A percentile compares a stretch with the other conserved stretches of the same genome.
phyloP scores from a whole-genome alignment of 2,797 vertebrate species.

The Pangasius macronema region DNA sequence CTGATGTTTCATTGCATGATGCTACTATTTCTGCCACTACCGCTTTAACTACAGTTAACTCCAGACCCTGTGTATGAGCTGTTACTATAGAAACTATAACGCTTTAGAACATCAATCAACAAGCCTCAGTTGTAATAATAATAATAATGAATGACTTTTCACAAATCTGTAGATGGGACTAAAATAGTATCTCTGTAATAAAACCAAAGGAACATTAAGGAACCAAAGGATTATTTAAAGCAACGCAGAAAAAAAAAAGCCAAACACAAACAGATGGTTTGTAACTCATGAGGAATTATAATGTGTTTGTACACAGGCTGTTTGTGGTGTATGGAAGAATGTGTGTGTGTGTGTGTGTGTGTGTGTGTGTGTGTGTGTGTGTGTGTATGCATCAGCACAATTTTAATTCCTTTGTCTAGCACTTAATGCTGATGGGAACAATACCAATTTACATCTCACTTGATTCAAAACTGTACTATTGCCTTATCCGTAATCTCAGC shows the following conservation, averaged over 20 bases:
- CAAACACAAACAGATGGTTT: background rate
- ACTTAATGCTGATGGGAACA: background rate
- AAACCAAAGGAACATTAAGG: background rate
- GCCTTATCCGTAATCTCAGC: background rate
- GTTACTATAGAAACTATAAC: background rate
- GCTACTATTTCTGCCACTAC: background rate
- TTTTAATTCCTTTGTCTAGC: constrained; percentile 1
- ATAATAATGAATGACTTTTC: background rate
- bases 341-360: background rate
- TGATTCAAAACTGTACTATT: background rate
- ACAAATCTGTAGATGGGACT: background rate
- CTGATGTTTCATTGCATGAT: background rate
- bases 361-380: background rate
- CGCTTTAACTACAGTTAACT: background rate
- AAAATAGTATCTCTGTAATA: background rate
- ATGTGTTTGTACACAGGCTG: constrained; percentile 2
- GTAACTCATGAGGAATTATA: background rate
- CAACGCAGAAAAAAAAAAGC: background rate
- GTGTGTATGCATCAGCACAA: background rate
- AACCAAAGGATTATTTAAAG: background rate
- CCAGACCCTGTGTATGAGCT: background rate
- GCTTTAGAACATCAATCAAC: background rate
- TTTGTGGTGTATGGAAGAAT: background rate
- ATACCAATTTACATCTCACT: background rate
- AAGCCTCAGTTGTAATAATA: background rate